Conservation (phyloP, 2,797 vertebrate genomes). For the Nasua narica region DNA sequence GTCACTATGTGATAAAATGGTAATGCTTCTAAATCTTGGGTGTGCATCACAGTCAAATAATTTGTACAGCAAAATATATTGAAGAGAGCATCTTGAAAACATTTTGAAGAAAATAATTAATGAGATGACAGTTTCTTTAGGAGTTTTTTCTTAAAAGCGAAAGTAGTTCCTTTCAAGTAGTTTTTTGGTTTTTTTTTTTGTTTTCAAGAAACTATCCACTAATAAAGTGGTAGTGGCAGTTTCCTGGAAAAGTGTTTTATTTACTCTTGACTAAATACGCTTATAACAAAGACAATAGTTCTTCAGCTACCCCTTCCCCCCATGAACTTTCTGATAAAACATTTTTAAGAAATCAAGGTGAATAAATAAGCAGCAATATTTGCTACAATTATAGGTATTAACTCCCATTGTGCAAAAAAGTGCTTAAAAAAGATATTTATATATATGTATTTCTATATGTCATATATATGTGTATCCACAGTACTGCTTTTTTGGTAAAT, state of each 20-base stretch:
- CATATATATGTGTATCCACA: not conserved
- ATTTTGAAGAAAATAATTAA: not conserved
- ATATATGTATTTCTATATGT: not conserved
- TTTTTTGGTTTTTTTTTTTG: not conserved
- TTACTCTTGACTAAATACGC: not conserved
- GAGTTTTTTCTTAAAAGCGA: not conserved
- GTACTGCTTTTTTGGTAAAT: not conserved
- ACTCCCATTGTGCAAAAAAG: not conserved
- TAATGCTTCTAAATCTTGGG: not conserved
- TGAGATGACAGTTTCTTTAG: not conserved
- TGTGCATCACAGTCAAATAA: not conserved
- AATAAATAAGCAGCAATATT: not conserved
- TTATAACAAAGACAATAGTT: not conserved
- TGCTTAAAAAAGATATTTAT: not conserved
- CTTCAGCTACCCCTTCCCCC: not conserved
- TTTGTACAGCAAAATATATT: not conserved
- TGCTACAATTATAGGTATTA: not conserved
- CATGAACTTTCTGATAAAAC: not conserved
- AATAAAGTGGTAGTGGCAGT: not conserved
- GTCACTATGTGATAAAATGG: not conserved
- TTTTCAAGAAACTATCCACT: not conserved
- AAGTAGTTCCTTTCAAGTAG: not conserved
- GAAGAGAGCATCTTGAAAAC: not conserved
- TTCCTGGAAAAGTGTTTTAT: conserved; percentile 5
- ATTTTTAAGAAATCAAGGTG: not conserved